Percentiles rank a stretch among this genome's conserved stretches.
phyloP scores from a whole-genome alignment of 2,797 vertebrate genomes.

The Trematomus bernacchii region DNA sequence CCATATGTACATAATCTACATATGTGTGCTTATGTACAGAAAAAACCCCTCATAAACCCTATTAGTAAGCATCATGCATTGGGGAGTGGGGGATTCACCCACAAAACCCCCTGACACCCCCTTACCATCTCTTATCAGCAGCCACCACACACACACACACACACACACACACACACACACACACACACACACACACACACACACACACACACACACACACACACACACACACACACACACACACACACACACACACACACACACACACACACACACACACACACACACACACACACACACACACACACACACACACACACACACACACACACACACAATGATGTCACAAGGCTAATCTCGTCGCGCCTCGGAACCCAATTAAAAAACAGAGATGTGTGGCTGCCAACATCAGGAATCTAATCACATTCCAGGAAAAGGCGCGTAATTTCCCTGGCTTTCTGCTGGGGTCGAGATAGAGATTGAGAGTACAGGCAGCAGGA shows the following conservation, averaged over 20 bases:
- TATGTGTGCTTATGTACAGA: conserved; percentile 10
- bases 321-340: conserved; percentile 60
- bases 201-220: conserved; percentile 50
- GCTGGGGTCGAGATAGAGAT: conserved; percentile 80
- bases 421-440: conserved; percentile 85
- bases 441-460: conserved; percentile 82
- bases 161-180: conserved; percentile 51
- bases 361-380: conserved; percentile 85
- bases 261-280: conserved; percentile 52
- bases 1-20: conserved; percentile 1
- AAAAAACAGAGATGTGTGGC: conserved; percentile 85
- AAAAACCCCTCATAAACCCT: conserved; percentile 36
- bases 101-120: conserved; percentile 59
- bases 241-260: conserved; percentile 53
- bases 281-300: conserved; percentile 55
- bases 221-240: conserved; percentile 45
- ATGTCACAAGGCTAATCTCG: conserved; percentile 85
- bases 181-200: conserved; percentile 50
- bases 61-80: conserved; percentile 72
- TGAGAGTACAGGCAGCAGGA: conserved; percentile 60
- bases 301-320: conserved; percentile 53
- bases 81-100: conserved; percentile 55
- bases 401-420: conserved; percentile 88
- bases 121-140: conserved; percentile 80
- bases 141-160: conserved; percentile 58